These are phyloP conservation scores for Lithobates sylvaticus DNA, from an alignment of 2,797 vertebrate species.

Conservation along the genomic window DNA sequence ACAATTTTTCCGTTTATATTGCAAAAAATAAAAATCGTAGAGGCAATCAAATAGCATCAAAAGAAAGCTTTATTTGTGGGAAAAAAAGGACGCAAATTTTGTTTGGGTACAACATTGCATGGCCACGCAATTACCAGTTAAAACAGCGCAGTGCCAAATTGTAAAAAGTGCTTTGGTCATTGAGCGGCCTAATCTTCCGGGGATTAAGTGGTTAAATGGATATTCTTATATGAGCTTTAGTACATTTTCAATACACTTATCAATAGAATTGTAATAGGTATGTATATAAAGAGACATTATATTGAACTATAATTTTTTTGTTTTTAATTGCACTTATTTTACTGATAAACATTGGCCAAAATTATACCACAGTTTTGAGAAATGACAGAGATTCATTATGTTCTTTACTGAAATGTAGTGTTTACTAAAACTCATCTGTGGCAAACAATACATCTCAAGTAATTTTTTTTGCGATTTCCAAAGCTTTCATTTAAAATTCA, in stretches of 20 bases:
- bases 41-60: too few relatives aligned
- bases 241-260: not conserved
- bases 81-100: too few relatives aligned
- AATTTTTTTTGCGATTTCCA: not conserved
- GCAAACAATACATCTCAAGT: not conserved
- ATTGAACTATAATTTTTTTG: not conserved
- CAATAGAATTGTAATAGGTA: not conserved
- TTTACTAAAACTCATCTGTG: not conserved
- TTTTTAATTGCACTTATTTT: too few relatives aligned
- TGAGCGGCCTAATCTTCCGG: too few relatives aligned
- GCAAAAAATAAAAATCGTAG: too few relatives aligned
- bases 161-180: too few relatives aligned
- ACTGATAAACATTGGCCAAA: not conserved
- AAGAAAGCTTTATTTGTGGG: too few relatives aligned
- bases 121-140: too few relatives aligned
- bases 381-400: constrained; percentile 3
- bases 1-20: too few relatives aligned
- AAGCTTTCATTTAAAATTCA: constrained; percentile 15
- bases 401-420: constrained; percentile 1
- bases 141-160: not conserved
- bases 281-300: not conserved
- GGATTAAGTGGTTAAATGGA: not conserved
- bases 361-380: not conserved
- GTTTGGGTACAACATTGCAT: too few relatives aligned
- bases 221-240: not conserved